Base-by-base conservation (phyloP, 2,113 vertebrate genomes). In the Brachirus orientalis region DNA sequence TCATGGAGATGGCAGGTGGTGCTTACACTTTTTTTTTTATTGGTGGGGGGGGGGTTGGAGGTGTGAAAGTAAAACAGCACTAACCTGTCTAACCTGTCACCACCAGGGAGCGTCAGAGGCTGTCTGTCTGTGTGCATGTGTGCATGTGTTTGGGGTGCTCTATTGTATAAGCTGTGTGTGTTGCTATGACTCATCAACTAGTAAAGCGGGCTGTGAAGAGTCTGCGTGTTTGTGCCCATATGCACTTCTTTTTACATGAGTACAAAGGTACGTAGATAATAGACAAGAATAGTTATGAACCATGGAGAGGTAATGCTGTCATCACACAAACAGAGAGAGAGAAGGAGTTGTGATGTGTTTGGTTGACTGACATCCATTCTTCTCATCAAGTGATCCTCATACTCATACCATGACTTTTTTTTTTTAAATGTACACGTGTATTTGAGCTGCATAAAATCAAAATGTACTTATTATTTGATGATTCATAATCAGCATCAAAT, bases 151-250 rank as follows among this genome's bases (percentile, higher is more conserved):
- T 44, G 17, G n/a, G n/a, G n/a, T 63, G 41, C 47, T 51, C 33
- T 38, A 18, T 72, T 79, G 61, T 70, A 33, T 40, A 52, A 63
- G 52, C 47, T 4, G 17, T 73, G 52, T 64, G 52, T 55, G 73
- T 66, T 74, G 81, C 70, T 82, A 65, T 88, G 83, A 88, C 70
- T 86, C 86, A 86, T 70, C 78, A 80, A 48, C 78, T 77, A 64
- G 76, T 79, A 75, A 67, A 72, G 51, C 66, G 75, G 19, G 36
- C 64, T 63, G 62, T 19, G 0, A 72, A 53, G 9, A 51, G 18
- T 1, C 19, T 3, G 37, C 11, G 58, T 55, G 44, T 8, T 9
- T 43, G 19, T 73, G 20, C 38, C 13, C 60, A 12, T 54, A 65
- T 1, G 38, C 14, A 19, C 10, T 7, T 19, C 6, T 56, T 48